phyloP scores from a whole-genome alignment of 2,888 invertebrate species.

The Calameuta filiformis region DNA sequence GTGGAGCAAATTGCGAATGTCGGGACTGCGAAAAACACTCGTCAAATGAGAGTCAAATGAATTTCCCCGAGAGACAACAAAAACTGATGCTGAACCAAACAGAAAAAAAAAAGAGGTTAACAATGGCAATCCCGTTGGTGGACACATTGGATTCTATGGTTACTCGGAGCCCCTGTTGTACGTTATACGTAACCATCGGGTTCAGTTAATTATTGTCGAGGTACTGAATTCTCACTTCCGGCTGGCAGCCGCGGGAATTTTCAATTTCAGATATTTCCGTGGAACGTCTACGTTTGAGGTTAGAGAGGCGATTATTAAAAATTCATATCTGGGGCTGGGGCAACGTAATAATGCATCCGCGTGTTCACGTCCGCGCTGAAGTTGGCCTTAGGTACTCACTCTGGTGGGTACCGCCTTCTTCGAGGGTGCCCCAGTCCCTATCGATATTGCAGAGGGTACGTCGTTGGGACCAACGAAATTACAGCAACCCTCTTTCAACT shows the following conservation, averaged over 20 bases:
- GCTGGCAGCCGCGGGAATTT: conserved; percentile 34
- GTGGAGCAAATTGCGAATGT: not conserved
- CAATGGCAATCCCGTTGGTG: not conserved
- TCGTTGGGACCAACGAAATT: conserved; percentile 4
- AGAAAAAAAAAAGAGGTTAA: not conserved
- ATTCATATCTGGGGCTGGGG: conserved; percentile 41
- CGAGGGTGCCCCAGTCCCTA: not conserved
- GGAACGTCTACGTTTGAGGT: not conserved
- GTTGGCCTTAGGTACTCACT: not conserved
- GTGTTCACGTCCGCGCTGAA: conserved; percentile 3
- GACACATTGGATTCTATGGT: not conserved
- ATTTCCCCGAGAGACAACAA: not conserved
- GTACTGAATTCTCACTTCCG: conserved; percentile 18
- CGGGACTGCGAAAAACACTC: not conserved
- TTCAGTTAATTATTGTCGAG: not conserved
- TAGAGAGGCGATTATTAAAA: conserved; percentile 48
- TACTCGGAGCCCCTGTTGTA: not conserved
- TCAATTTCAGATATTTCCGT: conserved; percentile 31
- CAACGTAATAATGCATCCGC: conserved; percentile 43
- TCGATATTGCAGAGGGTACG: conserved; percentile 9
- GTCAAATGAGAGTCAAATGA: not conserved
- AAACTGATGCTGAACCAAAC: not conserved
- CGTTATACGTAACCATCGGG: not conserved
- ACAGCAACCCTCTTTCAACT: not conserved
- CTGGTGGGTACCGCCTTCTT: not conserved